Percentiles rank a stretch among this genome's conserved stretches.
Evolutionary conservation across 2,113 vertebrate genomes (phyloP).

Genomic region (Ceuthmochares aereus): DNA sequence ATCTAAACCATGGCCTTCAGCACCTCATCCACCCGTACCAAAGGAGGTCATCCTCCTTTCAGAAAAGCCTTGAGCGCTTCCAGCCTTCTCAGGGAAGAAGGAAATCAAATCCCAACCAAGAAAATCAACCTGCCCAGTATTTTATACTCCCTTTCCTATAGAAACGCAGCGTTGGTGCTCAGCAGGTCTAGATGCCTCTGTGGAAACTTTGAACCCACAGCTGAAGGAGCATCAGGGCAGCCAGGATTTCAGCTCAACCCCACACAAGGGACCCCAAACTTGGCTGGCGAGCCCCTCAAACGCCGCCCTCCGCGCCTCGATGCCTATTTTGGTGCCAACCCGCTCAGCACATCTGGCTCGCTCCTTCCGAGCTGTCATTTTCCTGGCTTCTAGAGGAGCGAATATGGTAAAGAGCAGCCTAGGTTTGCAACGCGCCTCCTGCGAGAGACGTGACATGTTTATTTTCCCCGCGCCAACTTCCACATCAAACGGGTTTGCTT

Average conservation of each 20-base stretch:
- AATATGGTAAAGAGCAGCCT: background rate
- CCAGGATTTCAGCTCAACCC: background rate
- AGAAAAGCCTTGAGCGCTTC: background rate
- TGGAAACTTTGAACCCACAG: accelerated
- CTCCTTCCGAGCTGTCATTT: background rate
- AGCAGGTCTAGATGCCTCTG: accelerated
- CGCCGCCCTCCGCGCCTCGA: accelerated
- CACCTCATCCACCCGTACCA: too few species aligned
- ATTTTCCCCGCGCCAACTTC: background rate
- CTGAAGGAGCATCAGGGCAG: background rate
- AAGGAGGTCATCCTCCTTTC: background rate
- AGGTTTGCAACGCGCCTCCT: background rate
- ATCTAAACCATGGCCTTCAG: too few species aligned
- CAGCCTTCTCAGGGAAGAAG: background rate
- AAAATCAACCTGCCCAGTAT: accelerated
- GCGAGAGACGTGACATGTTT: background rate
- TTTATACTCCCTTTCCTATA: background rate
- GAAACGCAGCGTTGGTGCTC: accelerated
- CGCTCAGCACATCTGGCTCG: background rate
- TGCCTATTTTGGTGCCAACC: background rate
- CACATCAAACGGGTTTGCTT: background rate
- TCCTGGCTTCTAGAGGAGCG: background rate
- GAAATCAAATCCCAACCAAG: background rate
- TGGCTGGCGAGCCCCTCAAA: background rate
- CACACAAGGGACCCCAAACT: background rate